phyloP scores from a whole-genome alignment of 1,140 invertebrate species.

The Orchestia grillus region DNA sequence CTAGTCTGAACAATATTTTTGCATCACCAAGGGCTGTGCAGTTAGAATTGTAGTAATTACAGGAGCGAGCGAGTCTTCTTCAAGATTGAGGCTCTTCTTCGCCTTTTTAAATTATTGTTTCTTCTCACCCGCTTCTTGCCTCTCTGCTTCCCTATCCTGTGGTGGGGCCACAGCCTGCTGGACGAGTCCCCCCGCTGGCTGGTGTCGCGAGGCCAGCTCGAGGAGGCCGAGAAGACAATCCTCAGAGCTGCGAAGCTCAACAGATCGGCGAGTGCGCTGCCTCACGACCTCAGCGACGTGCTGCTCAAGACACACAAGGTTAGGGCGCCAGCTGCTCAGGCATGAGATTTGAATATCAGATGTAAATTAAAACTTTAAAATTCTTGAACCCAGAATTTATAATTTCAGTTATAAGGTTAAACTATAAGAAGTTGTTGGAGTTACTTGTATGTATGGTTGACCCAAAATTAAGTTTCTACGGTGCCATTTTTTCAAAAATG shows the following conservation, averaged over 20 bases:
- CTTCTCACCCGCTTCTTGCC: too few species aligned
- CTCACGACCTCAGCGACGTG: background rate
- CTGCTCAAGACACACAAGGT: conserved; percentile 11
- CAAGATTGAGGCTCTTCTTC: too few species aligned
- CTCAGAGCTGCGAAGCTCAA: conserved; percentile 21
- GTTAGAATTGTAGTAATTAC: too few species aligned
- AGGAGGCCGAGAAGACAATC: conserved; percentile 3
- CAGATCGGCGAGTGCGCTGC: background rate
- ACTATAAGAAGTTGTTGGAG: background rate
- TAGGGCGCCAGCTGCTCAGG: background rate
- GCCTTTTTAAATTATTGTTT: too few species aligned
- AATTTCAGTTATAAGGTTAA: background rate
- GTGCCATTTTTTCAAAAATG: background rate
- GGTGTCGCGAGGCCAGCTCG: background rate
- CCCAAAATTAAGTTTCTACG: background rate
- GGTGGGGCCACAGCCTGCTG: background rate
- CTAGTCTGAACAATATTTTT: too few species aligned
- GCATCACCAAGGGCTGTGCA: too few species aligned
- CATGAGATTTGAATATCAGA: background rate
- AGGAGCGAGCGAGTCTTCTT: too few species aligned
- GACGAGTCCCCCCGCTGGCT: conserved; percentile 59
- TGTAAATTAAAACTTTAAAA: background rate
- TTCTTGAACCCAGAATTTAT: too few species aligned
- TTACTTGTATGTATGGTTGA: background rate
- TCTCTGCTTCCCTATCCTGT: too few species aligned